Base-by-base conservation (phyloP, 2,888 invertebrate species). In the Perdita meconis region DNA sequence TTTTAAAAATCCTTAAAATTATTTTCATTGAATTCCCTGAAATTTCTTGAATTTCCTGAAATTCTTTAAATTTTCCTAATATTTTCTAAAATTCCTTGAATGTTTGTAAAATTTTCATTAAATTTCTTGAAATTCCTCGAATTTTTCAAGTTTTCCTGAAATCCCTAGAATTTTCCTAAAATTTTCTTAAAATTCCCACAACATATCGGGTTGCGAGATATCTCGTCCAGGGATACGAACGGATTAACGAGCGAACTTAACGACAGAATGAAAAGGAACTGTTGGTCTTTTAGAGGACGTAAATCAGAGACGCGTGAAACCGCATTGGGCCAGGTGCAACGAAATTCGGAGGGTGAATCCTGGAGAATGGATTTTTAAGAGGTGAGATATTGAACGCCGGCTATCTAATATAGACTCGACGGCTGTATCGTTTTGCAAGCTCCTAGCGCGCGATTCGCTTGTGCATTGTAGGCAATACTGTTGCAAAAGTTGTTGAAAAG, bases 211-310 rank as follows among this genome's bases (percentile, higher is more conserved):
- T n/a, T n/a, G n/a, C 22, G 10, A 6, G n/a, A 40, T 16, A 19
- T 16, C 1, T n/a, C 50, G 24, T 40, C 30, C 59, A 40, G 76
- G 74, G 81, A 85, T 84, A 82, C 77, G 75, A 66, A 55, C 83
- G 86, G 86, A 88, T 88, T 88, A 87, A 88, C 80, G 85, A 69
- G 66, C 70, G 60, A 57, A 75, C 80, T n/a, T 86, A 86, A 87
- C 86, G 83, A 73, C 78, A 67, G 71, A 61, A 77, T 78, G 82
- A 84, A 80, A 84, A 79, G 81, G 69, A 75, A 59, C 75, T 59
- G 64, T 53, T 51, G 42, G 64, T 26, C 47, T 67, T 51, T n/a
- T 30, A 30, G 36, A 6, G 12, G 34, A 22, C 36, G 55, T 65
- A 69, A 65, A 75, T 60, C 56, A 34, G 40, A 42, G 34, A n/a